Base-by-base conservation (phyloP, 2,113 vertebrate genomes). In the Camelus bactrianus region DNA sequence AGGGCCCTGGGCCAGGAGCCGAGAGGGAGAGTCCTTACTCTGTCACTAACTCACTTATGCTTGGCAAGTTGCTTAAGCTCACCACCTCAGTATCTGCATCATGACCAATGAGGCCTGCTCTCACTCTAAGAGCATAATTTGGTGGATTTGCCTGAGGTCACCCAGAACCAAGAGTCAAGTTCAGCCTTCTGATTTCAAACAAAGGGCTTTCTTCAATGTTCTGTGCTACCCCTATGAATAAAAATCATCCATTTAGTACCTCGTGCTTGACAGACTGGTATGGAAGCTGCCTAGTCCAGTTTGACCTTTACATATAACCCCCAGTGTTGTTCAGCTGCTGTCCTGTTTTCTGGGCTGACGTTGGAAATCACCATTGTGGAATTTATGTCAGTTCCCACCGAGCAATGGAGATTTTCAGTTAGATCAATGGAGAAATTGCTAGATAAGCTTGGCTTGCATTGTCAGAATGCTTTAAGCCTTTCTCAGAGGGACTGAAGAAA, bases 71-170 rank as follows among this genome's bases (percentile, higher is more conserved):
- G 22, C 35, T 91, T 42, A 54, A 54, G 84, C 32, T 76, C 38
- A 42, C 3, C 26, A 32, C 52, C 60, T 56, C 26, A 6, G 0
- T 62, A 32, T 62, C 76, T 3, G 11, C 7, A 8, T 38, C 14
- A 2, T 11, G 11, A 22, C 22, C 0, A 0, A 17, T 3, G 13
- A 65, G 22, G 6, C 32, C 28, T 10, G 32, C 20, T 35, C 30
- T 64, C 35, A 30, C 32, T 17, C 32, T 11, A 14, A 76, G 28
- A 52, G 24, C 20, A 75, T 64, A 79, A 64, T 65, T 13, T 2
- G 2, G 14, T 16, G 1, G 14, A 64, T 26, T 69, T 46, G 2
- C 13, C 69, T 32, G 50, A 80, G 58, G 20, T 70, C 73, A 24
- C 14, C 30, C 28, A 22, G 64, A 85, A 52, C 46, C 76, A 73